These are phyloP conservation scores for Agriotes lineatus DNA, from an alignment of 2,888 invertebrate species.

Conservation along the genomic window DNA sequence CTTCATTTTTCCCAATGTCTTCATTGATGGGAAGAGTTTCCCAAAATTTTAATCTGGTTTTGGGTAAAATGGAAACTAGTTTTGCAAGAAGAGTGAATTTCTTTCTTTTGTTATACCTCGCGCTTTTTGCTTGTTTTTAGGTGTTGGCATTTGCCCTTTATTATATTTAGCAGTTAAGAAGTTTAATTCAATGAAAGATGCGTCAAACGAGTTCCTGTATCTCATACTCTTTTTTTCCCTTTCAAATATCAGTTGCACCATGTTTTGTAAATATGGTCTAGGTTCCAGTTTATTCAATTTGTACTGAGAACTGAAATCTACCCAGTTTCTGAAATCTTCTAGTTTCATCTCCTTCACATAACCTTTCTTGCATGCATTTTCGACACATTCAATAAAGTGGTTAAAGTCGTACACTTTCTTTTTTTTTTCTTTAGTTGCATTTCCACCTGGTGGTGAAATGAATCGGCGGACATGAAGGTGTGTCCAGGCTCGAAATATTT, in stretches of 20 bases:
- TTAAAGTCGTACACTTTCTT: background rate
- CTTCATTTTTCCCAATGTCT: background rate
- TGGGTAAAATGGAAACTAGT: conserved; percentile 4
- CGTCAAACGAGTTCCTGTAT: no score
- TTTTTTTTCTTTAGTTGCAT: background rate
- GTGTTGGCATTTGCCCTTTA: background rate
- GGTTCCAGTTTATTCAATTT: no score
- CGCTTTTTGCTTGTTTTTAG: background rate
- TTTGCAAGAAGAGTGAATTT: background rate
- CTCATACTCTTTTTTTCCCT: no score
- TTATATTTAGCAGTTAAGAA: background rate
- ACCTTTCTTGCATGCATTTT: background rate
- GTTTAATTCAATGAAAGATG: no score
- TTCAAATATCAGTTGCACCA: no score
- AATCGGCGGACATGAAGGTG: conserved; percentile 1
- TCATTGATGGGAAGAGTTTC: conserved; percentile 4
- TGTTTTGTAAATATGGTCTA: no score
- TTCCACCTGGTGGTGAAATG: conserved; percentile 6
- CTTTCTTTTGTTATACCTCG: conserved; percentile 3
- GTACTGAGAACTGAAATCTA: no score
- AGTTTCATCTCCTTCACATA: no score
- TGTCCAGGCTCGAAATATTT: conserved; percentile 2
- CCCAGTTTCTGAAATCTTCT: no score
- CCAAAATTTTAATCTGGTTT: conserved; percentile 8
- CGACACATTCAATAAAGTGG: background rate